Conservation (phyloP, 53 echinoderm and acorn worm species). For the Luidia sarsii region DNA sequence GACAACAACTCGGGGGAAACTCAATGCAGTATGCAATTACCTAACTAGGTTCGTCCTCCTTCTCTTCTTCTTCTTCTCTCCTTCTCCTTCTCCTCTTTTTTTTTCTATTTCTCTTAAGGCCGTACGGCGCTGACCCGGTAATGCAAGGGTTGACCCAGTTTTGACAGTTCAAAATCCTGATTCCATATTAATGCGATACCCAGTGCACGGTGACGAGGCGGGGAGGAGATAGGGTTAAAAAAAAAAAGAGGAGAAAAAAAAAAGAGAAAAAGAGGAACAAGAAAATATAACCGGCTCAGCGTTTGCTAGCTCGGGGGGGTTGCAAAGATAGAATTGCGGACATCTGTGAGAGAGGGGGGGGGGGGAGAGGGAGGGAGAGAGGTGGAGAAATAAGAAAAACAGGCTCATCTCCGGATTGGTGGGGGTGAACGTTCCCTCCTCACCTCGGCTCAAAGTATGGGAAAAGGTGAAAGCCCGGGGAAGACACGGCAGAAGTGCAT, state of each 20-base stretch:
- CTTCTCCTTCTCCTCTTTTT: no score
- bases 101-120: neutral
- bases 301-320: slow-evolving; percentile 57
- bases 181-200: slow-evolving; percentile 56
- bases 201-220: neutral
- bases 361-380: neutral
- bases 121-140: neutral
- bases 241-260: neutral
- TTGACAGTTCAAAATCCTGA: slow-evolving; percentile 41
- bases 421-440: slow-evolving; percentile 49
- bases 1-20: slow-evolving; percentile 35
- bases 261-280: neutral
- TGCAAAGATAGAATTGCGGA: slow-evolving; percentile 59
- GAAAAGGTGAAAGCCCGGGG: slow-evolving; percentile 49
- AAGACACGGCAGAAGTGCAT: slow-evolving; percentile 41
- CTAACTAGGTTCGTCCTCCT: slow-evolving; percentile 37
- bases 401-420: slow-evolving; percentile 24
- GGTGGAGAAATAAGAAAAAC: neutral
- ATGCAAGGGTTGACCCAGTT: slow-evolving; percentile 46
- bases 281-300: slow-evolving; percentile 42
- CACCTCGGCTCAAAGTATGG: slow-evolving; percentile 49
- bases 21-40: slow-evolving; percentile 14
- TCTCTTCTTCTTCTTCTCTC: neutral
- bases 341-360: slow-evolving; percentile 34
- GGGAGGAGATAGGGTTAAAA: neutral